These are phyloP conservation scores for Sphenopsis melanotis DNA, from an alignment of 2,797 vertebrate species.

Conservation along the genomic window DNA sequence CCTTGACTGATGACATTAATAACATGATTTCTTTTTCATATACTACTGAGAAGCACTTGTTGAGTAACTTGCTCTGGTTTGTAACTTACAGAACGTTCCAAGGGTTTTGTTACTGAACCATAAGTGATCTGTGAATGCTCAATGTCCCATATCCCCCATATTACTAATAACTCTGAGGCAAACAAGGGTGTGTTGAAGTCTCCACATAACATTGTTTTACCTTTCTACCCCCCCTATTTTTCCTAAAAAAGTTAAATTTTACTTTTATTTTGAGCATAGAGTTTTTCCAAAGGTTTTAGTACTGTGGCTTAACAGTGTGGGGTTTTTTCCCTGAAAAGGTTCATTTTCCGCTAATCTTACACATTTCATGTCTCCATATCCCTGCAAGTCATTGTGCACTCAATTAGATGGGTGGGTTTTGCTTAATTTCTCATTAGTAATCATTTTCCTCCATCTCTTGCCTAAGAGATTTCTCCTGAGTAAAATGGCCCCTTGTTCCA, in stretches of 20 bases:
- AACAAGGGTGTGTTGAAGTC: background rate
- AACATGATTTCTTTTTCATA: background rate
- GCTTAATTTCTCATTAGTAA: background rate
- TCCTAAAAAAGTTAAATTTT: background rate
- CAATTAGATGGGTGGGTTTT: background rate
- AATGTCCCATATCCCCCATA: background rate
- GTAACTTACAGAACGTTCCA: background rate
- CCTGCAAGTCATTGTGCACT: background rate
- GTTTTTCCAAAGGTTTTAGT: background rate
- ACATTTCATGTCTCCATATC: background rate
- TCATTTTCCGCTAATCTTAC: background rate
- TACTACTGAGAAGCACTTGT: background rate
- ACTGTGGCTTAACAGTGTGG: background rate
- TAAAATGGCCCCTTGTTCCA: background rate
- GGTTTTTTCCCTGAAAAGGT: fast-evolving
- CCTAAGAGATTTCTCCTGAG: background rate
- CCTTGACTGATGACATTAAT: background rate
- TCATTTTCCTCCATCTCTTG: background rate
- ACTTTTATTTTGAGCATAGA: background rate
- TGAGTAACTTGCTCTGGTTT: background rate
- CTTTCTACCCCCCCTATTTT: background rate
- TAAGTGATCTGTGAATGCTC: background rate
- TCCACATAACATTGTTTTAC: background rate
- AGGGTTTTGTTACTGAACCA: background rate
- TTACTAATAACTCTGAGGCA: background rate